A percentile compares a stretch with the other conserved stretches of the same genome.
phyloP scores from a whole-genome alignment of 2,113 vertebrate species.

The Pseudonaja textilis region DNA sequence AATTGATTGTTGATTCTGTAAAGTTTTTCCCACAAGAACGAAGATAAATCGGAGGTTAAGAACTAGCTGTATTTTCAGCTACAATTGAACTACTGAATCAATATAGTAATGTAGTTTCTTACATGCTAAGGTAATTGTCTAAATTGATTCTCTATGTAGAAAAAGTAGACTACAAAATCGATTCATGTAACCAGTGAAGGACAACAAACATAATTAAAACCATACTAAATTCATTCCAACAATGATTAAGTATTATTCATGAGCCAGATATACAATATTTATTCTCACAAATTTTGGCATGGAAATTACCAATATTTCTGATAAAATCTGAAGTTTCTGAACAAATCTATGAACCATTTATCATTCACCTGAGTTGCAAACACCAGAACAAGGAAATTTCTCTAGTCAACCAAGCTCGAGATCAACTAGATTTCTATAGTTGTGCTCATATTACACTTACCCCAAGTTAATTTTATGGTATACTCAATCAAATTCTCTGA shows the following conservation, averaged over 20 bases:
- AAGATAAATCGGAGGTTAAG: not conserved
- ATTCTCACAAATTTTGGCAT: not conserved
- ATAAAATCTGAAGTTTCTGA: not conserved
- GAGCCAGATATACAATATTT: not conserved
- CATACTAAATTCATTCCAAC: not conserved
- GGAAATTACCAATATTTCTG: not conserved
- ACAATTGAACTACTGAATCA: not conserved
- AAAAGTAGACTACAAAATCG: not conserved
- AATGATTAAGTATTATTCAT: not conserved
- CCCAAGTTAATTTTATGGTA: not conserved
- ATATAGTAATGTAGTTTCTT: not conserved
- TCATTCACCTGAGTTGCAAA: not conserved
- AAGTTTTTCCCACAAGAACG: not conserved
- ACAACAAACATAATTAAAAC: not conserved
- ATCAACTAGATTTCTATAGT: not conserved
- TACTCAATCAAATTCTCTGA: not conserved
- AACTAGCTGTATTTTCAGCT: not conserved
- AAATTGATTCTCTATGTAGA: not conserved
- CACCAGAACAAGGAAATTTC: not conserved
- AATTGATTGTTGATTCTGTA: not conserved
- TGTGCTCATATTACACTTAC: not conserved
- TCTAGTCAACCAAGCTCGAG: not conserved
- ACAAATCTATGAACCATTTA: not conserved
- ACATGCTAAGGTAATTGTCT: not conserved
- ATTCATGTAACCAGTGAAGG: not conserved